Conservation (phyloP, 2,797 vertebrate genomes). For the Amphiprion clarkii region DNA sequence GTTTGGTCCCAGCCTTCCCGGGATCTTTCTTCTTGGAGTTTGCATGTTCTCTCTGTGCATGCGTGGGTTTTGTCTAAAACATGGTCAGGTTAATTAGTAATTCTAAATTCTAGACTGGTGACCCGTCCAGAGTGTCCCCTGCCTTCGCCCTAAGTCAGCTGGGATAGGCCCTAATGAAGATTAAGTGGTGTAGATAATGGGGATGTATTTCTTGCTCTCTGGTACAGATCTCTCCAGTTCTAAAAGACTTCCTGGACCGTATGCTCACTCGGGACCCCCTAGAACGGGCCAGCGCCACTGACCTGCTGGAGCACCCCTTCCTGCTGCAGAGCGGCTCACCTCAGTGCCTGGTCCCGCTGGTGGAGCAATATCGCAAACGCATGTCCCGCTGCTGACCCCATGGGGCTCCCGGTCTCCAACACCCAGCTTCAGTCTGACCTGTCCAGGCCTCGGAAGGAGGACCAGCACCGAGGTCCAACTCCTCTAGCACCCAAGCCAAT, state of each 20-base stretch:
- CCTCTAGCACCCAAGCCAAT: conserved; percentile 48
- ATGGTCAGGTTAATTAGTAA: no score
- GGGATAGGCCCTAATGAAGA: no score
- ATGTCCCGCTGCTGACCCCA: conserved; percentile 94
- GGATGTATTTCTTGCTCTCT: conserved; percentile 1
- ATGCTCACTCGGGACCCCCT: conserved; percentile 94
- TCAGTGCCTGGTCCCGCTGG: conserved; percentile 96
- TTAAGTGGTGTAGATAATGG: no score
- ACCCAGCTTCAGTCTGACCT: conserved; percentile 56
- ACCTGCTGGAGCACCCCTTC: conserved; percentile 97
- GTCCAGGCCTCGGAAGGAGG: conserved; percentile 39
- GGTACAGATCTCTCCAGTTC: conserved; percentile 91
- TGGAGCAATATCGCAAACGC: conserved; percentile 96
- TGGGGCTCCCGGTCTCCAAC: conserved; percentile 23
- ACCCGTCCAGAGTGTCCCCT: no score
- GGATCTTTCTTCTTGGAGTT: no score
- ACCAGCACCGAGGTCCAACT: conserved; percentile 46
- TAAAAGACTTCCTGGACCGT: conserved; percentile 96
- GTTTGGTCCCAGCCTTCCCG: no score
- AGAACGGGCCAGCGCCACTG: conserved; percentile 94
- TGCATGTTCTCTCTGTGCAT: no score
- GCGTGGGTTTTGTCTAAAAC: no score
- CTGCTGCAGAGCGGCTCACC: conserved; percentile 96
- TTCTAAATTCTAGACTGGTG: no score
- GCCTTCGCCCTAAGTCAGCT: no score